Percentiles rank a stretch among this genome's conserved stretches.
Conservation (phyloP, 2,797 vertebrate genomes). For the Crax fasciolata region DNA sequence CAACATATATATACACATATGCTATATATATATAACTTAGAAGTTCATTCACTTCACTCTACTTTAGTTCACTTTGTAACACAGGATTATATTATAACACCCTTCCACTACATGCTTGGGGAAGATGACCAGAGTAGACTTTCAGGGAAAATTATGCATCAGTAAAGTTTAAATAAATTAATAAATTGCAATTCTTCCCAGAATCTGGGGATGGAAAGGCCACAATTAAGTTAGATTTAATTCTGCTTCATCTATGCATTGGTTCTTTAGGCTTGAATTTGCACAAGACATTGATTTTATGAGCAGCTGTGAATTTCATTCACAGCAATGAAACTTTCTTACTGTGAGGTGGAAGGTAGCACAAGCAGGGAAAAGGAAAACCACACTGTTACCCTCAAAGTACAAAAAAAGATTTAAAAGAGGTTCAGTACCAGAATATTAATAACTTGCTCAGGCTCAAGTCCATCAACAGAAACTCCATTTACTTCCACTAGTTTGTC, state of each 20-base stretch:
- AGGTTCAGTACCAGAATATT: constrained; percentile 89
- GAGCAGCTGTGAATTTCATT: neutral
- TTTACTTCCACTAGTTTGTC: constrained; percentile 97
- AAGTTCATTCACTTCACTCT: neutral
- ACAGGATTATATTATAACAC: neutral
- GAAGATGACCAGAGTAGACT: neutral
- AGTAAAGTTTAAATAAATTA: neutral
- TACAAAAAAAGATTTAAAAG: neutral
- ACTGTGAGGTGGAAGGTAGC: neutral
- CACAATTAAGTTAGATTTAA: neutral
- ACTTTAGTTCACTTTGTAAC: neutral
- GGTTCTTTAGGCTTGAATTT: neutral
- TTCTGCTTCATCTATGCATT: neutral
- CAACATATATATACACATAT: too few species aligned
- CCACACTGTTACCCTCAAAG: neutral
- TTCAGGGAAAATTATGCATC: neutral
- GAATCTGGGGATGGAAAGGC: neutral
- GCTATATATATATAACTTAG: neutral
- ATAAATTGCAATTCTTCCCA: neutral
- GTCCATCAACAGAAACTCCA: constrained; percentile 90
- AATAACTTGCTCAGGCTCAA: constrained; percentile 96
- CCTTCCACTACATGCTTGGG: neutral
- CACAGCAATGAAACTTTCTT: neutral
- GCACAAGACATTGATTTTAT: neutral
- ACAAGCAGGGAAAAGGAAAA: neutral